Base-by-base conservation (phyloP, 2,113 vertebrate genomes). In the Neogobius melanostomus region DNA sequence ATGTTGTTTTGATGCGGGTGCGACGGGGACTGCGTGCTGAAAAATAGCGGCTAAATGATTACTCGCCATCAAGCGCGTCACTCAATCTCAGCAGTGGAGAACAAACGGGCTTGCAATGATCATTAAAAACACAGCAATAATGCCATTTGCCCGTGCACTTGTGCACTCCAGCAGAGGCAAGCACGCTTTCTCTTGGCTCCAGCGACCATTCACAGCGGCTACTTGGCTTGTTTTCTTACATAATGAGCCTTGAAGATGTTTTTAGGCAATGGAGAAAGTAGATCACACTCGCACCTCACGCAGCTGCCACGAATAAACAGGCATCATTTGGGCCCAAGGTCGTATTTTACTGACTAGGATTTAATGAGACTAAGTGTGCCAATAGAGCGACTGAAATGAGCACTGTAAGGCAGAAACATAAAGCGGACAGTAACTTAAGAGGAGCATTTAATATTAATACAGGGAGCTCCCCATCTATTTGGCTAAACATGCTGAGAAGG, bases 211-310 rank as follows among this genome's bases (percentile, higher is more conserved):
- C 79, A 68, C 77, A 85, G 84, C 81, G 76, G 82, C 77, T 73
- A 79, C 69, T 76, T 79, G 72, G 72, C 85, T 81, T 79, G 75
- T 84, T 80, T 87, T 81, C 10, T 11, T 64, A 82, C 64, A 75
- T 90, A 85, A 89, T 87, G 81, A 90, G 81, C 71, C 87, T 82
- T 83, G 79, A 82, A 80, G 79, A 76, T 74, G 28, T 36, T 80
- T 86, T 87, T 64, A 78, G 75, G 77, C 15, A 73, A 83, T 70
- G 66, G 64, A 79, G 74, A 75, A 86, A 82, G 68, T 80, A 69
- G 79, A 79, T 61, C 86, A 77, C 54, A 69, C 71, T 86, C 73
- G 70, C 71, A 81, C 77, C 60, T 82, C 42, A 50, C 65, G 68
- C 66, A 42, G 42, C 70, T 69, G 72, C 63, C 47, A 62, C 11